Base-by-base conservation (phyloP, 2,888 invertebrate species). In the Nysson spinosus region DNA sequence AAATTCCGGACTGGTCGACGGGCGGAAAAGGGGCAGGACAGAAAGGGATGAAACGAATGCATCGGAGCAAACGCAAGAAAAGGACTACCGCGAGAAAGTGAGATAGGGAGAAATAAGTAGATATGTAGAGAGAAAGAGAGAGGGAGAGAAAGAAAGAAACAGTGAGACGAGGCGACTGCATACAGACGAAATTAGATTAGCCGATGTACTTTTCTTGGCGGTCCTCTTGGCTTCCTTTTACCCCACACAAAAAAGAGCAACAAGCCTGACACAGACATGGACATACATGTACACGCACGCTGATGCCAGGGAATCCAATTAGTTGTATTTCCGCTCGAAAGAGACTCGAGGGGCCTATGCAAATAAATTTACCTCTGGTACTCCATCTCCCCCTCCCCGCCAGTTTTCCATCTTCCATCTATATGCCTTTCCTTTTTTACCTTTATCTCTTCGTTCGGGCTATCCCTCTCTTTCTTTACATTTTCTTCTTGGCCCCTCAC, bases 331-430 rank as follows among this genome's bases (percentile, higher is more conserved):
- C 66, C 69, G 56, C 69, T 66, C 56, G 58, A 64, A 75, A 75
- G 72, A 75, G 75, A 69, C 75, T 75, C 75, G 56, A 44, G 75
- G 75, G 75, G 75, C 69, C 75, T 75, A 75, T 75, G 75, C 75
- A 75, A 75, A 75, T 75, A 75, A 75, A 75, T 75, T 75, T 72
- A 68, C 64, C 64, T 60, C 56, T 19, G 49, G 58, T 40, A 24
- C 55, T 35, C 22, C 24, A 14, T n/a, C 12, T 26, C 30, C 4
- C 14, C 37, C 20, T 0, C 37, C 4, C 26, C 57, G 12, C 28
- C 16, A 30, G 17, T 17, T 12, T 40, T 24, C 39, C 35, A 12
- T 32, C 40, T 24, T 43, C 26, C 16, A 14, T 12, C 32, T 4
- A 35, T 35, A 20, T 6, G 32, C 22, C 42, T 32, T 20, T 26